Conservation (phyloP, 1,140 invertebrate genomes). For the Macrosteles quadrilineatus region DNA sequence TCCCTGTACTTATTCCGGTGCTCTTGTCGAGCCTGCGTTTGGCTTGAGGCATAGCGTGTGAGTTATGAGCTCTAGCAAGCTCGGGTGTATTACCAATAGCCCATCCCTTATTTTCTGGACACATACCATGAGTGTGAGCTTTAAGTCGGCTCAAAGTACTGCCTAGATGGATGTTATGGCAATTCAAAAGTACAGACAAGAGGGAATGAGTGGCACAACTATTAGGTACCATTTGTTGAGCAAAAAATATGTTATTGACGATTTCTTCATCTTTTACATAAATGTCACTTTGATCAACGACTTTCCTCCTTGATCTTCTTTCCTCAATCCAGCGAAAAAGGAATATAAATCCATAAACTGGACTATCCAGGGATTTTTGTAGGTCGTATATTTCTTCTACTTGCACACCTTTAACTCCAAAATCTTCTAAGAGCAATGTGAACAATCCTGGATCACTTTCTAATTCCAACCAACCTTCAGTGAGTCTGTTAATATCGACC, state of each 20-base stretch:
- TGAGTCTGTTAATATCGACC: constrained; percentile 79
- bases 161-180: constrained; percentile 84
- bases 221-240: constrained; percentile 97
- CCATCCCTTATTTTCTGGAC: constrained; percentile 94
- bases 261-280: constrained; percentile 93
- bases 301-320: constrained; percentile 84
- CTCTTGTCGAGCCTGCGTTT: constrained; percentile 75
- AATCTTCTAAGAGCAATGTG: constrained; percentile 92
- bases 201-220: constrained; percentile 97
- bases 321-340: constrained; percentile 98
- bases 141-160: constrained; percentile 87
- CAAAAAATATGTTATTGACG: constrained; percentile 97
- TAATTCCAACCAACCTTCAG: constrained; percentile 93
- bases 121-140: constrained; percentile 88
- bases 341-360: constrained; percentile 96
- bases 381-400: constrained; percentile 99
- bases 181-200: constrained; percentile 92
- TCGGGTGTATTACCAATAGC: constrained; percentile 97
- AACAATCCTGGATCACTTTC: constrained; percentile 98
- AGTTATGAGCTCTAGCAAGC: constrained; percentile 94
- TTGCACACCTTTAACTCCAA: constrained; percentile 95
- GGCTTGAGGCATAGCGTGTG: constrained; percentile 92
- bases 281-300: constrained; percentile 87
- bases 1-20: constrained; percentile 66
- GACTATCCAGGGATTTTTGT: constrained; percentile 90